phyloP scores from a whole-genome alignment of 2,113 vertebrate species.

The Benitochromis conjunctus region DNA sequence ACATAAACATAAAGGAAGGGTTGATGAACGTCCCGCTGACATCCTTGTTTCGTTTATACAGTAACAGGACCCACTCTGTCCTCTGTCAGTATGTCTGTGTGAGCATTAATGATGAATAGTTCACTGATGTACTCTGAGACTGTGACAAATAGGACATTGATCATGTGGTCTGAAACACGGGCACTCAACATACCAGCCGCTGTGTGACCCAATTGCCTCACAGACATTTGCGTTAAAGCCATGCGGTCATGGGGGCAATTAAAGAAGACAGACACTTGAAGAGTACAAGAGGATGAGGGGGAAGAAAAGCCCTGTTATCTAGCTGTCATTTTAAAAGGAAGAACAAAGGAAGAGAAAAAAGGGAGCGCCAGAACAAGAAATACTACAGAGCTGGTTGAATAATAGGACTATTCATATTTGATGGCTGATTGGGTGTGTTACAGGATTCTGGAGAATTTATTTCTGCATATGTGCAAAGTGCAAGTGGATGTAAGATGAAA shows the following conservation, averaged over 20 bases:
- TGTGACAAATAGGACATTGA: slow-evolving; percentile 57
- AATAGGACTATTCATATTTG: not conserved
- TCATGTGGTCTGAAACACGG: slow-evolving; percentile 29
- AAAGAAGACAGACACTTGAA: slow-evolving; percentile 18
- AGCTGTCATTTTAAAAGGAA: not conserved
- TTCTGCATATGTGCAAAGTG: not conserved
- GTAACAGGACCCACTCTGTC: not conserved
- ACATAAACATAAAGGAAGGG: not conserved
- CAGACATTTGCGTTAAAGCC: slow-evolving; percentile 15
- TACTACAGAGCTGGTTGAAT: not conserved
- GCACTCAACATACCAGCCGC: slow-evolving; percentile 1
- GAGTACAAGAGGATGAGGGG: not conserved
- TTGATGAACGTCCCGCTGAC: not conserved
- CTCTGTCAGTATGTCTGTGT: slow-evolving; percentile 11
- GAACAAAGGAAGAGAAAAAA: not conserved
- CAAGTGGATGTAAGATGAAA: not conserved
- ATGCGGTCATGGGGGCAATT: not conserved
- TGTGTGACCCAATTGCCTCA: slow-evolving; percentile 34
- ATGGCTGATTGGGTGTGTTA: not conserved
- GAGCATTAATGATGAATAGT: slow-evolving; percentile 42
- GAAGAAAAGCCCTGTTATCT: not conserved
- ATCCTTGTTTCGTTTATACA: not conserved
- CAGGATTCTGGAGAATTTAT: not conserved
- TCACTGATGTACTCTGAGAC: slow-evolving; percentile 31
- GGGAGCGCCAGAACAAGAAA: not conserved